phyloP scores from a whole-genome alignment of 2,888 invertebrate species.

The Entomobrya proxima region DNA sequence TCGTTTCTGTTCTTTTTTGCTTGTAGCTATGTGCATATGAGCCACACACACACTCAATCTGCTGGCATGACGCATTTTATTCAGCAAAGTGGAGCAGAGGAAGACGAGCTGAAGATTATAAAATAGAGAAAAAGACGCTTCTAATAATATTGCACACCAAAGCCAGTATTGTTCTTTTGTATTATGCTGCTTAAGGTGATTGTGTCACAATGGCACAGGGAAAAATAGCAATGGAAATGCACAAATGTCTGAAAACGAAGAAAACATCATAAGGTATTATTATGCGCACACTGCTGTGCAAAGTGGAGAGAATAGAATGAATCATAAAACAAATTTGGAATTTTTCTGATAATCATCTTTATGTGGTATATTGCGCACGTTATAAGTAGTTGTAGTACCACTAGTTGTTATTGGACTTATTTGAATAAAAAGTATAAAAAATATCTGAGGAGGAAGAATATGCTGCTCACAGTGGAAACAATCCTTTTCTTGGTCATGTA shows the following conservation, averaged over 20 bases:
- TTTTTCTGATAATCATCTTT: slow-evolving; percentile 34
- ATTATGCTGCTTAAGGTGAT: background rate
- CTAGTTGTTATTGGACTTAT: background rate
- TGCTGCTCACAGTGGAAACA: background rate
- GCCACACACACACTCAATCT: slow-evolving; percentile 15
- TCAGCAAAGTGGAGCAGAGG: background rate
- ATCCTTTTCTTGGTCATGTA: background rate
- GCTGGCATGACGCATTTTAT: background rate
- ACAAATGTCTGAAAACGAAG: background rate
- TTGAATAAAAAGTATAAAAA: slow-evolving; percentile 1
- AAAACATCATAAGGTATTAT: background rate
- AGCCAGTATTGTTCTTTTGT: background rate
- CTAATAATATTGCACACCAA: background rate
- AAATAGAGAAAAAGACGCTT: too few species aligned
- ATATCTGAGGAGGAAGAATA: background rate
- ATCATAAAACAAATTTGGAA: slow-evolving; percentile 19
- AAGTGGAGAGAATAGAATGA: background rate
- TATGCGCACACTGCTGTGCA: background rate
- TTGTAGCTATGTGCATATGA: background rate
- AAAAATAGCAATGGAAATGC: slow-evolving; percentile 7
- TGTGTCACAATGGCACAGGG: background rate
- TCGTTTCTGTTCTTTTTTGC: slow-evolving; percentile 26
- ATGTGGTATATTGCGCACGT: background rate
- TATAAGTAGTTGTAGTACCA: background rate
- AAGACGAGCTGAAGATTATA: slow-evolving; percentile 1